Evolutionary conservation across 2,797 vertebrate species (phyloP).

Genomic region (Hydrophis major): DNA sequence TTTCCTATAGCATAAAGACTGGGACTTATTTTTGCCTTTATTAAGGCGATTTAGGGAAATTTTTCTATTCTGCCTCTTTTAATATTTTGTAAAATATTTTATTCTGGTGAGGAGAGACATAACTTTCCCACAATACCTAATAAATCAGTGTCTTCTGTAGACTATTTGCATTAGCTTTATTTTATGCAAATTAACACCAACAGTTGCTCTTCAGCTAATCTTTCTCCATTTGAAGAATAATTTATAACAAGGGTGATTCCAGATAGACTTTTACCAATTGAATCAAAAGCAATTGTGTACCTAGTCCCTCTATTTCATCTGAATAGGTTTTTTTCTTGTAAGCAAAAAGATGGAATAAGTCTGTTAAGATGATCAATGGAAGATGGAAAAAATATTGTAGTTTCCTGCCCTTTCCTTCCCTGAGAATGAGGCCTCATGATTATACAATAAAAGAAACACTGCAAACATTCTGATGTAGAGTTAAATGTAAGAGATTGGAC

Average conservation of each 20-base stretch:
- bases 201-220: neutral
- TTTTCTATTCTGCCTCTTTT: neutral
- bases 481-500: neutral
- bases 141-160: neutral
- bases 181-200: neutral
- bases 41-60: neutral
- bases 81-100: neutral
- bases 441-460: neutral
- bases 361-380: neutral
- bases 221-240: neutral
- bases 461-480: neutral
- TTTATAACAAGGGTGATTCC: neutral
- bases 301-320: neutral
- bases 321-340: neutral
- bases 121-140: neutral
- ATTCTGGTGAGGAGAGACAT: fast-evolving
- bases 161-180: neutral
- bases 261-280: neutral
- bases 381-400: neutral
- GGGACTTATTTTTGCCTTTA: neutral
- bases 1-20: neutral
- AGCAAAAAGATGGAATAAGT: neutral
- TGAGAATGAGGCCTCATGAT: neutral
- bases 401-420: neutral
- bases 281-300: neutral